These are phyloP conservation scores for Rallus limicola DNA, from an alignment of 2,113 vertebrate genomes.

Conservation along the genomic window DNA sequence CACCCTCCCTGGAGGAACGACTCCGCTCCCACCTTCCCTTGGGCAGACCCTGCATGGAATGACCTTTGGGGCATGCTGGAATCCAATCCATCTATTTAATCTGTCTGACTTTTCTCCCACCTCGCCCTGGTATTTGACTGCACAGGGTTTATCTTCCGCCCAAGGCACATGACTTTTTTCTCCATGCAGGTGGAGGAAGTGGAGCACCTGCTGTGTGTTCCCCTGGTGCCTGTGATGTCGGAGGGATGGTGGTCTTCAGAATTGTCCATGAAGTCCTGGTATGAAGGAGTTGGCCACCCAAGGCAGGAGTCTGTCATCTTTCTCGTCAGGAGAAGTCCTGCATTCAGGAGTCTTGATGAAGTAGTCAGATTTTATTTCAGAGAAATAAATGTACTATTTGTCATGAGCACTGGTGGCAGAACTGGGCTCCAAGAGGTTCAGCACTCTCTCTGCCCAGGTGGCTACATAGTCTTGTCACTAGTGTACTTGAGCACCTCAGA, in stretches of 20 bases:
- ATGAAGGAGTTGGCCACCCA: not conserved
- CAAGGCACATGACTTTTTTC: not conserved
- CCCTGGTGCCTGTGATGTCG: not conserved
- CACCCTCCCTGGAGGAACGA: not conserved
- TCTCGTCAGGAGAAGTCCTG: not conserved
- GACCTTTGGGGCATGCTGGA: not conserved
- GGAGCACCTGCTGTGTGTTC: not conserved
- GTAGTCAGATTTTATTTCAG: not conserved
- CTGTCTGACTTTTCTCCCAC: not conserved
- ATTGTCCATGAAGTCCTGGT: not conserved
- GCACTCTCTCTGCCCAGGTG: not conserved
- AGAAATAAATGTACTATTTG: not conserved
- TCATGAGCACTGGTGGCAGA: not conserved
- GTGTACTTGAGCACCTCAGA: not conserved
- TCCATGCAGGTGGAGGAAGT: not conserved
- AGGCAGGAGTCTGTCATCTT: not conserved
- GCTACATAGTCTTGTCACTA: not conserved
- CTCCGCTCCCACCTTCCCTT: not conserved
- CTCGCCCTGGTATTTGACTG: slow-evolving; percentile 13
- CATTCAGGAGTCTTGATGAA: not conserved
- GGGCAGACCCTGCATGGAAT: not conserved
- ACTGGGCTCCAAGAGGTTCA: not conserved
- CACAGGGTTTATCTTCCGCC: not conserved
- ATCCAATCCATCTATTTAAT: slow-evolving; percentile 16
- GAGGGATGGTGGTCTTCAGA: not conserved